Evolutionary conservation across 2,113 vertebrate genomes (phyloP), one percentile per base, ranked within the genome.

Genomic region (Ariopsis seemanni): DNA sequence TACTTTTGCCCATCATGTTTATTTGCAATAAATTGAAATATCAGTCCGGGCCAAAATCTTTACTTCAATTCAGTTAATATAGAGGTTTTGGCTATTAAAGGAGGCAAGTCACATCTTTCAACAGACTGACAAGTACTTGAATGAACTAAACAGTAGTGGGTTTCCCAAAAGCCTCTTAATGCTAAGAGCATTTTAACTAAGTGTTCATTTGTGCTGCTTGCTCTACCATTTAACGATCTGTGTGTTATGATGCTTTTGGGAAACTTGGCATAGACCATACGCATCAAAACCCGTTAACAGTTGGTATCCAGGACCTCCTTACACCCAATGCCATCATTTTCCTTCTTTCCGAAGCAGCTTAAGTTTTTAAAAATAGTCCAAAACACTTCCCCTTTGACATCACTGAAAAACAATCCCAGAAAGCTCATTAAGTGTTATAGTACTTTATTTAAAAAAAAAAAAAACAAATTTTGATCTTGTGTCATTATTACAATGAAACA

Each of bases 401-500:
- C 22, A 11, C 25, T 67, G 30, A 74, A 85, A 62, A 53, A 22
- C 5, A 63, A 53, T 27, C 50, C n/a, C 62, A 48, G 86, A 78
- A 90, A 83, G 82, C 82, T 90, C 52, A 85, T 88, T 87, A 87
- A 87, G 67, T 89, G 90, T 91, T 90, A 82, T 87, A 85, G 90
- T 91, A 69, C 91, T 95, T 95, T 94, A 94, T 94, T 95, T 93
- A 94, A 93, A 90, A 85, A 89, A 93, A 91, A 94, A 93, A 94
- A 93, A 90, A 82, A 89, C 92, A 91, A 94, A 93, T 88, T 83
- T 91, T 78, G 55, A 86, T 89, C 86, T 82, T 85, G 85, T 50
- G 78, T 91, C 90, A 92, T 93, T 92, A 90, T 92, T 93, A 93
- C 92, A 94, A 92, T 92, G 92, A 93, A 91, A 91, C 90, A 87